phyloP scores from a whole-genome alignment of 2,113 vertebrate species.

The Baryphthengus martii region DNA sequence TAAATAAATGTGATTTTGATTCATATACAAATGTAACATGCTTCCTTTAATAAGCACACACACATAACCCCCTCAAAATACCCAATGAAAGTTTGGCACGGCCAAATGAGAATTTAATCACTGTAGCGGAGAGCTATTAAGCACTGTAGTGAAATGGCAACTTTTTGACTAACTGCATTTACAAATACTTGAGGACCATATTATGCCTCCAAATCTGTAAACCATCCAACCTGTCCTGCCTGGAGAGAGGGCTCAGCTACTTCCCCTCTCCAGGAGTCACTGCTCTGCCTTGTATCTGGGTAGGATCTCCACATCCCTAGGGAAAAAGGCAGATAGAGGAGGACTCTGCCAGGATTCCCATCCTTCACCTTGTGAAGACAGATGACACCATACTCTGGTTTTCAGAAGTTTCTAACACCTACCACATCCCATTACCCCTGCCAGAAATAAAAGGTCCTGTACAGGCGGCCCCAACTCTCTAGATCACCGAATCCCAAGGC shows the following conservation, averaged over 20 bases:
- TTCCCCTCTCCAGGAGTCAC: neutral
- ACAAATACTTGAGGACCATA: neutral
- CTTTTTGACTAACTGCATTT: neutral
- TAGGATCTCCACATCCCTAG: neutral
- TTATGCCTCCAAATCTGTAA: neutral
- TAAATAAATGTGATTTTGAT: neutral
- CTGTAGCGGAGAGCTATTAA: neutral
- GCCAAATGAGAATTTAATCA: neutral
- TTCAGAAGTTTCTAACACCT: neutral
- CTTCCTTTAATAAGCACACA: neutral
- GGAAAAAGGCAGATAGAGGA: neutral
- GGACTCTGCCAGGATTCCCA: neutral
- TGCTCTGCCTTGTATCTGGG: neutral
- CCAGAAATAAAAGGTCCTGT: neutral
- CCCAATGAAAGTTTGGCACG: no score
- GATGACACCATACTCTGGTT: neutral
- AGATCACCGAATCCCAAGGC: neutral
- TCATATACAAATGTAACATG: neutral
- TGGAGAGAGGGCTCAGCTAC: neutral
- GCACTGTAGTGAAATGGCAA: neutral
- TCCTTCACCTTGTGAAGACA: neutral
- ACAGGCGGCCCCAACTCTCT: neutral
- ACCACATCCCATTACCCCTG: neutral
- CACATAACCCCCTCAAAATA: no score
- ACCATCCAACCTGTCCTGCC: neutral